These are phyloP conservation scores for Strigamia maritima DNA, from an alignment of 2,888 invertebrate species.

Conservation along the genomic window DNA sequence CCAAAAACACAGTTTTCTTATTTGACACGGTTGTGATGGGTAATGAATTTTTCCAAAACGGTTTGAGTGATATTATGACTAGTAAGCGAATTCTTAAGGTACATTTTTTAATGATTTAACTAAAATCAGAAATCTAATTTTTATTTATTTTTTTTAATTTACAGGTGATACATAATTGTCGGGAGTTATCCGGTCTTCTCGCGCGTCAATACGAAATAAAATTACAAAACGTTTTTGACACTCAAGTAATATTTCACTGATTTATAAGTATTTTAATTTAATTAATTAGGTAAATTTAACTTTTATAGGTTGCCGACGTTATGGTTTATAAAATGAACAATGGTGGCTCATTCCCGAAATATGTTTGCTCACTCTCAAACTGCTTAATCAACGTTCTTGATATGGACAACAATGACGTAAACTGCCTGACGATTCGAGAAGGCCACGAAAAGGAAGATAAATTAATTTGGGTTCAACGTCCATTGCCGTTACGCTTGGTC, in stretches of 20 bases:
- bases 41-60: not conserved
- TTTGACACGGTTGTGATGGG: not conserved
- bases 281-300: too few relatives aligned
- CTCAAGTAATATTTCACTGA: too few relatives aligned
- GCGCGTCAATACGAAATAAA: not conserved
- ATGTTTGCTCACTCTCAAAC: not conserved
- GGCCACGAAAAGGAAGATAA: not conserved
- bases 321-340: not conserved
- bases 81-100: not conserved
- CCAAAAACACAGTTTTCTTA: not conserved
- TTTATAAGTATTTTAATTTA: too few relatives aligned
- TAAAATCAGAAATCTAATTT: too few relatives aligned
- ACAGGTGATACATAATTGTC: not conserved
- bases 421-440: not conserved
- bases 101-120: too few relatives aligned
- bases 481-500: not conserved
- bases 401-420: not conserved
- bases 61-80: not conserved
- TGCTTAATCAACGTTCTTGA: not conserved
- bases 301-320: constrained; percentile 16
- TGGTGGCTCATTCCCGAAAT: not conserved
- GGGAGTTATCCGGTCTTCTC: not conserved
- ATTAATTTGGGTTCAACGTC: not conserved
- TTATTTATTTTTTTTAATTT: not conserved
- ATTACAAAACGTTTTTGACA: constrained; percentile 3